Base-by-base conservation (phyloP, 2,113 vertebrate genomes). In the Micronycteris hirsuta region DNA sequence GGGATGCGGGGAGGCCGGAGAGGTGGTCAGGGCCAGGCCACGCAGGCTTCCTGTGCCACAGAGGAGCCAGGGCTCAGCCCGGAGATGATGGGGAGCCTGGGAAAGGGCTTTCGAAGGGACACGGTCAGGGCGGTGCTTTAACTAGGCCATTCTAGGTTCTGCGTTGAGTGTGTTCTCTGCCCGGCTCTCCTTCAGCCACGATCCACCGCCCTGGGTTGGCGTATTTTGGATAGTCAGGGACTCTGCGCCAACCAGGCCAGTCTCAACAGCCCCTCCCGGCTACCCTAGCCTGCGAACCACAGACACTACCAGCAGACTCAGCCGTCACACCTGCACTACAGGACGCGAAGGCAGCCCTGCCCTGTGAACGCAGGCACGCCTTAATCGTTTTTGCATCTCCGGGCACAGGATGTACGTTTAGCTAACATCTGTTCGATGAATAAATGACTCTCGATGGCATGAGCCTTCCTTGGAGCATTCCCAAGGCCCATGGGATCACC, bases 31-130 rank as follows among this genome's bases (percentile, higher is more conserved):
- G 70, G 31, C n/a, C 41, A 38, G 56, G 41, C 22, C n/a, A 78
- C 7, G 0, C 22, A 52, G 33, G 16, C 36, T 10, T 19, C 36
- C 3, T 0, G 1, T 4, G 28, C n/a, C 49, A 31, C 0, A 6
- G 28, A 77, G 61, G 4, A 91, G 70, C 28, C 49, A 33, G 14
- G 58, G 20, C 20, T 33, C 24, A 19, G 38, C 22, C 52, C 54
- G 38, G 8, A 26, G 68, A 12, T 33, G 58, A 36, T 47, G 63
- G 36, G 47, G 89, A 71, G 38, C 33, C 71, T 16, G 16, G 16
- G 77, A 36, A 15, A 14, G 36, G 36, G n/a, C 58, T 61, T 45
- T 20, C 26, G 17, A 28, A 73, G 49, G 49, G 33, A 10, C 2
- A 0, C 1, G 70, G 22, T 10, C n/a, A 82, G 65, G 36, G 0